Conservation (phyloP, 2,888 invertebrate species). For the Chrysomela aeneicollis region DNA sequence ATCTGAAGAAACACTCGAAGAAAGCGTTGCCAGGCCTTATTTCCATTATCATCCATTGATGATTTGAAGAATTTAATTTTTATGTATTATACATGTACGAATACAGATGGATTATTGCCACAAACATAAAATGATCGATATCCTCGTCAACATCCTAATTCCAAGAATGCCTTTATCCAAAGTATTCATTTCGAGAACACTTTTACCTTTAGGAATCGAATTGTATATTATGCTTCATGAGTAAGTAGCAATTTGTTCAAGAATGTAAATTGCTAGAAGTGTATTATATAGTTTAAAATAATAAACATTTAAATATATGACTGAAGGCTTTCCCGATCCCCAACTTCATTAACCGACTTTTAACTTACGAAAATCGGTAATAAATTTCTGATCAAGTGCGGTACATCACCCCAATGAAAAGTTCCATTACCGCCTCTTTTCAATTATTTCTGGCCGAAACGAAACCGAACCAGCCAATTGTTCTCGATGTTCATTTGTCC, state of each 20-base stretch:
- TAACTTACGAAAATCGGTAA: neutral
- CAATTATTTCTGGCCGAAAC: slow-evolving; percentile 5
- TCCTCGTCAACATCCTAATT: too few relatives aligned
- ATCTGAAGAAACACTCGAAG: too few relatives aligned
- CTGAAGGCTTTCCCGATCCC: neutral
- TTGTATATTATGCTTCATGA: slow-evolving; percentile 55
- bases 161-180: too few relatives aligned
- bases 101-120: too few relatives aligned
- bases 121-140: too few relatives aligned
- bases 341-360: neutral
- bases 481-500: slow-evolving; percentile 20
- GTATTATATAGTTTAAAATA: slow-evolving; percentile 56
- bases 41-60: too few relatives aligned
- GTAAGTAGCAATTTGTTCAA: slow-evolving; percentile 53
- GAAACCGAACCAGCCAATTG: slow-evolving; percentile 1
- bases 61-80: too few relatives aligned
- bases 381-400: neutral
- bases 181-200: slow-evolving; percentile 46
- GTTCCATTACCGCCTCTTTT: neutral
- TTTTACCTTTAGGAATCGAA: slow-evolving; percentile 48
- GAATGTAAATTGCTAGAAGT: slow-evolving; percentile 58
- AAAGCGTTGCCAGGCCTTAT: too few relatives aligned
- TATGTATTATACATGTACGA: too few relatives aligned
- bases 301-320: slow-evolving; percentile 50
- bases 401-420: neutral